Conservation (phyloP, 2,113 vertebrate species). For the Odontesthes bonariensis region DNA sequence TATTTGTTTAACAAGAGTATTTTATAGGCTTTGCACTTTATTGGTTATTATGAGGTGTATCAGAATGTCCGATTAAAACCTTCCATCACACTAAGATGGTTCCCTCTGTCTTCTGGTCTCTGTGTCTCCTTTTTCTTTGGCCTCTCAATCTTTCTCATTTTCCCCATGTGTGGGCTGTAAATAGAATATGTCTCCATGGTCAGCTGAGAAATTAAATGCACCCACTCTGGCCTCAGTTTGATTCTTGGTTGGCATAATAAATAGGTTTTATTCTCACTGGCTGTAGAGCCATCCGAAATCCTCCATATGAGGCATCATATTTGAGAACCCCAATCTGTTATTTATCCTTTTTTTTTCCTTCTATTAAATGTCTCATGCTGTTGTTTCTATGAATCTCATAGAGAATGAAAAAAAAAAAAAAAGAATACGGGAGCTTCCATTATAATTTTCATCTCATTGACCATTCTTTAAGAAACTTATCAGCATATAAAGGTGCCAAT, state of each 20-base stretch:
- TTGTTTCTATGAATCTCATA: not conserved
- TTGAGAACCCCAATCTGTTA: conserved; percentile 28
- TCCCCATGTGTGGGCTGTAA: conserved; percentile 63
- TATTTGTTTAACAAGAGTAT: conserved; percentile 43
- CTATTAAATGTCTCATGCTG: not conserved
- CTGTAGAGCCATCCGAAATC: conserved; percentile 53
- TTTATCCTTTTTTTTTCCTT: not conserved
- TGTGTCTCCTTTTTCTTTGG: conserved; percentile 11
- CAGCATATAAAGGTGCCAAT: too few species aligned
- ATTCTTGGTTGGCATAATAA: conserved; percentile 68
- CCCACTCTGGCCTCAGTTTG: conserved; percentile 52
- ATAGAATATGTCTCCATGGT: conserved; percentile 78
- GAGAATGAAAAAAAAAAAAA: too few species aligned
- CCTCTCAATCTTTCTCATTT: conserved; percentile 27
- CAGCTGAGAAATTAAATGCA: conserved; percentile 76
- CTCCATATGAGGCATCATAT: conserved; percentile 43
- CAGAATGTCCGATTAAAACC: conserved; percentile 71
- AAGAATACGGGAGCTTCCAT: too few species aligned
- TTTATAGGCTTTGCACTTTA: conserved; percentile 45
- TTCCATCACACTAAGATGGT: conserved; percentile 55
- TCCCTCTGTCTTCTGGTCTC: conserved; percentile 8
- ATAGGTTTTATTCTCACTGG: conserved; percentile 45
- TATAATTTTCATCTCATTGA: too few species aligned
- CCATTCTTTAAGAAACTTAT: too few species aligned
- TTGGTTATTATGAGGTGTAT: conserved; percentile 68